Base-by-base conservation (phyloP, 2,113 vertebrate species). In the Rafetus swinhoei region DNA sequence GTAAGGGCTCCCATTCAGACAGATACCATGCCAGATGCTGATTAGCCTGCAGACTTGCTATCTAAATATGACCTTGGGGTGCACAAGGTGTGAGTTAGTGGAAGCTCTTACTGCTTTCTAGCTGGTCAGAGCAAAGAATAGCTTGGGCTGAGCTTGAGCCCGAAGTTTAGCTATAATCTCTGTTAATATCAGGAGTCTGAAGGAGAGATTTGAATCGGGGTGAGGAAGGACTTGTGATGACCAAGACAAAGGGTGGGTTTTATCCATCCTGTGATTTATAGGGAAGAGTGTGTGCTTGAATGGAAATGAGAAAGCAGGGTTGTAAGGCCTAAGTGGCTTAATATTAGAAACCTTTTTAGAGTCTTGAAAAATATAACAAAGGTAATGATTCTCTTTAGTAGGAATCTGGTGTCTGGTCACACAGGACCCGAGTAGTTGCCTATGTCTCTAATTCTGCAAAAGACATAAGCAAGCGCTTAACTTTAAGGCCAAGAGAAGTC, bases 331-430 rank as follows among this genome's bases (percentile, higher is more conserved):
- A 39, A 15, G 5, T 88, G 59, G 15, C 16, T 86, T 7, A 82
- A 55, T 27, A 53, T 27, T 13, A 65, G 62, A 85, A 29, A 1
- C 0, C 8, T 14, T 0, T 0, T 35, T 54, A 94, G 27, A 79
- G 72, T 18, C 9, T 74, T 90, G 5, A 15, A 19, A 79, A 81
- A 50, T 8, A 6, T 3, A 60, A 32, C 4, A 53, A 11, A 82
- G 80, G 53, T 39, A 50, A 6, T 0, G 4, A 1, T 55, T 29
- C 55, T 9, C 1, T 27, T 11, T 22, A 15, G 6, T 27, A 3
- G 22, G 0, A 85, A 74, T 91, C 84, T 90, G 5, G 25, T 10
- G 81, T 94, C 72, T 80, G 39, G 32, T 62, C 35, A 72, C 90
- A 27, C 39, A 81, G 86, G 76, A 54, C 69, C 16, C 62, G 1